Percentiles rank a stretch among this genome's conserved stretches.
phyloP scores from a whole-genome alignment of 2,888 invertebrate species.

The Lasioglossum marginatum region DNA sequence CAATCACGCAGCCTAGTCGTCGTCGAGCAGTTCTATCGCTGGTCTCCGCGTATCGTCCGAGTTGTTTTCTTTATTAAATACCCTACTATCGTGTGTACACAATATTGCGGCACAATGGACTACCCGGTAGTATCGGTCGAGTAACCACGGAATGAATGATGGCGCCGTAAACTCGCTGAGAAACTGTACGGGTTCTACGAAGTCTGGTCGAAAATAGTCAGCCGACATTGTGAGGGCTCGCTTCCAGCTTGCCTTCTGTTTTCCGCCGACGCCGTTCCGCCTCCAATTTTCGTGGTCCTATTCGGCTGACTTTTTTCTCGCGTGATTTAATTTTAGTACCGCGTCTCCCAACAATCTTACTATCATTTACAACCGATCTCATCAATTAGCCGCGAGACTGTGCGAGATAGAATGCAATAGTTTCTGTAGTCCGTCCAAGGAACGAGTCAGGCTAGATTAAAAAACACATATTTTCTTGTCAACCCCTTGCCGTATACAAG shows the following conservation, averaged over 20 bases:
- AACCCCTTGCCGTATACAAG: too few relatives aligned
- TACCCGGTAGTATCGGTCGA: constrained; percentile 53
- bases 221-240: constrained; percentile 63
- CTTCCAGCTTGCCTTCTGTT: constrained; percentile 68
- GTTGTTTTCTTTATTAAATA: constrained; percentile 20
- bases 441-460: too few relatives aligned
- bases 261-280: constrained; percentile 42
- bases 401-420: neutral
- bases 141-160: constrained; percentile 69
- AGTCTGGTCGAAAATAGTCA: constrained; percentile 74
- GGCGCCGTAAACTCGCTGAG: constrained; percentile 71
- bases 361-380: neutral
- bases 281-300: constrained; percentile 26
- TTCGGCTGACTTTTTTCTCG: neutral
- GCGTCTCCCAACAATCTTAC: neutral
- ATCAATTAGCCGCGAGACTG: neutral
- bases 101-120: constrained; percentile 52
- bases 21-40: neutral
- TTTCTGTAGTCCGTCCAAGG: too few relatives aligned
- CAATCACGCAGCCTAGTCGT: neutral
- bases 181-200: constrained; percentile 73
- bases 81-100: neutral
- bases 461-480: too few relatives aligned
- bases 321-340: constrained; percentile 13
- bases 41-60: neutral